Conservation (phyloP, 37 sponge, comb jelly and placozoan genomes). For the Mnemiopsis leidyi region DNA sequence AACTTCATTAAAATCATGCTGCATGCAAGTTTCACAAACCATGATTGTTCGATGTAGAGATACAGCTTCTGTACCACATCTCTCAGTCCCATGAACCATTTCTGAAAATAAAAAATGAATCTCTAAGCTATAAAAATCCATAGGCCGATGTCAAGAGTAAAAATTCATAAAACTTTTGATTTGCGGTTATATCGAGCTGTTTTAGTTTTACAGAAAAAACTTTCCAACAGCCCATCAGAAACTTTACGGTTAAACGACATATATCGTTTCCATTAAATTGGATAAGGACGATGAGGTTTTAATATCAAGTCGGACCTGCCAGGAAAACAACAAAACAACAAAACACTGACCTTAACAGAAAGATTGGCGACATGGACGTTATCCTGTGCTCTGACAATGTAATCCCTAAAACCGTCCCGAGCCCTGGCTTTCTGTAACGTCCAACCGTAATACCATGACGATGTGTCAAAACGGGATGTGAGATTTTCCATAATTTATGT, state of each 20-base stretch:
- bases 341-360: neutral
- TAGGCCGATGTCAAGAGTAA: neutral
- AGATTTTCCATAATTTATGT: neutral
- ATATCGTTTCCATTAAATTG: too few relatives aligned
- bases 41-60: neutral
- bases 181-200: too few relatives aligned
- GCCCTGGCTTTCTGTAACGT: neutral
- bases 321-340: too few relatives aligned
- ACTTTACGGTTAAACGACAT: too few relatives aligned
- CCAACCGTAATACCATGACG: slow-evolving; percentile 1
- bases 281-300: too few relatives aligned
- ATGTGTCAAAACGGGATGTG: neutral
- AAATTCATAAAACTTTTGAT: too few relatives aligned
- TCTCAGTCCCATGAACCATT: neutral
- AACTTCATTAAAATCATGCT: too few relatives aligned
- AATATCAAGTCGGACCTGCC: too few relatives aligned
- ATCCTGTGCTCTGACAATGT: neutral
- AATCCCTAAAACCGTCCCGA: neutral
- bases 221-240: too few relatives aligned
- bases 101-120: neutral
- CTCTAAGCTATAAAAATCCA: neutral
- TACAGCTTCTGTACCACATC: neutral
- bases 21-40: too few relatives aligned
- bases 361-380: neutral
- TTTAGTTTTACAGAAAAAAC: neutral